Percentiles rank a stretch among this genome's conserved stretches.
phyloP scores from a whole-genome alignment of 2,888 invertebrate genomes.

The Leptothorax acervorum region DNA sequence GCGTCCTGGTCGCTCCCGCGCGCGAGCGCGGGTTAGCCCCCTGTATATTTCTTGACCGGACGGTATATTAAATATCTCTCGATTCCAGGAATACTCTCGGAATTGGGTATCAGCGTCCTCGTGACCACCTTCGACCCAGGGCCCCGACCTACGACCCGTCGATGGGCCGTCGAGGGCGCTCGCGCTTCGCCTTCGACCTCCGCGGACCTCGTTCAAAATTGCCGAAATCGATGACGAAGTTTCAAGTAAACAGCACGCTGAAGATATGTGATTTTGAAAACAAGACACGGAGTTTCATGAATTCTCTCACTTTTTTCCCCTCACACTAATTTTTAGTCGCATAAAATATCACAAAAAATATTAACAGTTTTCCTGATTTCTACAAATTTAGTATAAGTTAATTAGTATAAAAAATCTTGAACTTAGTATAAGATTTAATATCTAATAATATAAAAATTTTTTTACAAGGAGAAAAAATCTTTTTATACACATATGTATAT shows the following conservation, averaged over 20 bases:
- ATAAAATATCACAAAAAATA: neutral
- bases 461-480: neutral
- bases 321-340: neutral
- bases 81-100: slow-evolving; percentile 76
- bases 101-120: slow-evolving; percentile 67
- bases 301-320: neutral
- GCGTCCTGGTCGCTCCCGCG: slow-evolving; percentile 53
- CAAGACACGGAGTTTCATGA: neutral
- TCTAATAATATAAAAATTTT: neutral
- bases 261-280: slow-evolving; percentile 26
- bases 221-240: slow-evolving; percentile 47
- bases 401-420: neutral
- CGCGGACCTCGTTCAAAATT: slow-evolving; percentile 23
- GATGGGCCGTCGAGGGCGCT: slow-evolving; percentile 56
- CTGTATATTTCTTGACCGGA: slow-evolving; percentile 44
- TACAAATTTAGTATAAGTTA: neutral
- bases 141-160: slow-evolving; percentile 58
- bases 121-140: slow-evolving; percentile 64
- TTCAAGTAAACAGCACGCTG: neutral
- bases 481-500: no score
- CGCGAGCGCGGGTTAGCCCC: slow-evolving; percentile 42
- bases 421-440: neutral
- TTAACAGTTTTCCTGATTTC: neutral
- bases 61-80: slow-evolving; percentile 78
- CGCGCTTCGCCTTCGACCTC: slow-evolving; percentile 60